These are phyloP conservation scores for Mus spicilegus DNA, from an alignment of 2,113 vertebrate genomes.

Conservation along the genomic window DNA sequence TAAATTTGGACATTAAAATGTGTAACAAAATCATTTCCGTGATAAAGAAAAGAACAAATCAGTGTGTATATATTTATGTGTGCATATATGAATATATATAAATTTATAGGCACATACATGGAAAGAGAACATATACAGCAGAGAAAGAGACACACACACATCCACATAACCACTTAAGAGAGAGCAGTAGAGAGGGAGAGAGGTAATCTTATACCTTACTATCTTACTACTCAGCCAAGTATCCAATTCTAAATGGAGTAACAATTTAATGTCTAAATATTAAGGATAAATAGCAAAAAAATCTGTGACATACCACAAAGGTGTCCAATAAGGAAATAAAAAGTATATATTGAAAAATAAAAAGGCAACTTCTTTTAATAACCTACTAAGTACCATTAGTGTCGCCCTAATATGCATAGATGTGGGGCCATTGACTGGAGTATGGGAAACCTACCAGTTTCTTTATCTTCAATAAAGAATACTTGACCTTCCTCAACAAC, in stretches of 20 bases:
- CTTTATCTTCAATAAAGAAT: neutral
- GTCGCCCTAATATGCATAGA: neutral
- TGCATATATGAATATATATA: neutral
- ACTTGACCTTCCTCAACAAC: neutral
- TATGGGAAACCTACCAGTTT: neutral
- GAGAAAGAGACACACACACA: neutral
- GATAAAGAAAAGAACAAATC: neutral
- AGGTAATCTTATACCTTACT: neutral
- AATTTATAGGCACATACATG: neutral
- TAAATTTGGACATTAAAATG: neutral
- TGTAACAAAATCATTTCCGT: neutral
- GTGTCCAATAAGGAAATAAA: neutral
- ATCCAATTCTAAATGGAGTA: neutral
- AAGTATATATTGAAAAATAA: neutral
- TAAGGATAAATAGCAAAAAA: neutral
- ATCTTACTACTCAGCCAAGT: neutral
- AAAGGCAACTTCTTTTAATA: neutral
- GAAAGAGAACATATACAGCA: neutral
- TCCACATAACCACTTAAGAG: neutral
- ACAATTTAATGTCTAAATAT: neutral
- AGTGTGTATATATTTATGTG: neutral
- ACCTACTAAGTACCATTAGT: neutral
- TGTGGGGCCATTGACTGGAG: neutral
- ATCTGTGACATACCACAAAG: neutral
- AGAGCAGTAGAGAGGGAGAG: neutral